Evolutionary conservation across 30 jellyfish, hydroid and myxozoan species (phyloP).

Genomic region (Hydractinia symbiolongicarpus): DNA sequence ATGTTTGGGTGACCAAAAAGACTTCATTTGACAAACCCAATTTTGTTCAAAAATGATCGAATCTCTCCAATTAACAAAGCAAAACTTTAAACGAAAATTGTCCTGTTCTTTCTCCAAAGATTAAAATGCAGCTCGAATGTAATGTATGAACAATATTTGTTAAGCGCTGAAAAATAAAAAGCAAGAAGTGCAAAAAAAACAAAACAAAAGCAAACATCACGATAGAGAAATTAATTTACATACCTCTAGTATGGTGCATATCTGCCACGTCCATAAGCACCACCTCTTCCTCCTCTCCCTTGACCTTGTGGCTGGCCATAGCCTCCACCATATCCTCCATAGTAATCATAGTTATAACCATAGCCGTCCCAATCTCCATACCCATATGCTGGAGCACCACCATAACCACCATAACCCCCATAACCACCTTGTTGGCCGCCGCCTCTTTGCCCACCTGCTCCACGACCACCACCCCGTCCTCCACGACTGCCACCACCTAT

Average conservation of each 20-base stretch:
- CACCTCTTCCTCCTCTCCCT: slow-evolving; percentile 32
- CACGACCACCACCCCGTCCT: slow-evolving; percentile 25
- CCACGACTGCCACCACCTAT: slow-evolving; percentile 27
- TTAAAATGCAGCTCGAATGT: neutral
- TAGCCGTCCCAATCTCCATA: slow-evolving; percentile 13
- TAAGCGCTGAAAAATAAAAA: neutral
- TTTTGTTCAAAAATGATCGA: neutral
- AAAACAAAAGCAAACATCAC: neutral
- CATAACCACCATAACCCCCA: slow-evolving; percentile 18
- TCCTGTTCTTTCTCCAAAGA: neutral
- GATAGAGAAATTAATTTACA: neutral
- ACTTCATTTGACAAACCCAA: neutral
- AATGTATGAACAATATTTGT: too few species aligned
- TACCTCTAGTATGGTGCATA: slow-evolving; percentile 5
- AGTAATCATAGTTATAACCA: neutral
- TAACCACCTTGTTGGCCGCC: slow-evolving; percentile 22
- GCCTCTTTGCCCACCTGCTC: slow-evolving; percentile 13
- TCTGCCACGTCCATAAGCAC: slow-evolving; percentile 32
- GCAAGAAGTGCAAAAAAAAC: slow-evolving; percentile 4
- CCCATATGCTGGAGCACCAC: slow-evolving; percentile 21
- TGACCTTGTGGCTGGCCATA: slow-evolving; percentile 7
- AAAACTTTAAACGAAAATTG: slow-evolving; percentile 7
- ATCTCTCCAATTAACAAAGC: slow-evolving; percentile 6
- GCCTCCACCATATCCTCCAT: slow-evolving; percentile 32
- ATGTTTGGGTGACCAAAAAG: too few species aligned